Evolutionary conservation across 2,797 vertebrate genomes (phyloP).

Genomic region (Acrossocheilus wenchowensis): DNA sequence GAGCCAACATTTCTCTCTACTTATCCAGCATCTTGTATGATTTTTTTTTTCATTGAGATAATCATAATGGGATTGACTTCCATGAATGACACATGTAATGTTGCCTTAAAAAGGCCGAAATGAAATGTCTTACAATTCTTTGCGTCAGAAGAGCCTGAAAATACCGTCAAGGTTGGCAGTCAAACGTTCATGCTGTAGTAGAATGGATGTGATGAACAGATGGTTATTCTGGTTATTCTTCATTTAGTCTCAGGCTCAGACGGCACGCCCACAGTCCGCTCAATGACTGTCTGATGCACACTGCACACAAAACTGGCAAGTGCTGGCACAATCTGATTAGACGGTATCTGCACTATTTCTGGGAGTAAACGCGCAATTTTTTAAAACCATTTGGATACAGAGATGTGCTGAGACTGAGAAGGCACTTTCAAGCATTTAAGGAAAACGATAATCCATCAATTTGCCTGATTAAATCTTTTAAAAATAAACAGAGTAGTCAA

Average conservation of each 20-base stretch:
- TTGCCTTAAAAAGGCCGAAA: not conserved
- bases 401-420: not conserved
- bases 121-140: not conserved
- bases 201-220: slow-evolving; percentile 30
- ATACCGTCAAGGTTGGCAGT: slow-evolving; percentile 14
- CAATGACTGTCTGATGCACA: slow-evolving; percentile 17
- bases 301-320: slow-evolving; percentile 26
- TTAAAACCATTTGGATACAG: not conserved
- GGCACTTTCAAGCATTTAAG: not conserved
- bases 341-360: not conserved
- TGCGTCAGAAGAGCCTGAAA: slow-evolving; percentile 4
- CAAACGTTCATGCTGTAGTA: not conserved
- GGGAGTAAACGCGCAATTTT: not conserved
- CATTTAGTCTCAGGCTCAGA: slow-evolving; percentile 16
- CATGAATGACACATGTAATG: not conserved
- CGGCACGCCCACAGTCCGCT: slow-evolving; percentile 10
- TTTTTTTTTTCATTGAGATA: slow-evolving; percentile 2
- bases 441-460: not conserved
- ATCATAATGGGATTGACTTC: not conserved
- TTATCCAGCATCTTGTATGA: not conserved
- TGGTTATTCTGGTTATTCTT: slow-evolving; percentile 31
- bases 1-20: not conserved
- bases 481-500: not conserved
- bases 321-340: slow-evolving; percentile 15
- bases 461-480: not conserved